Evolutionary conservation across 2,113 vertebrate species (phyloP).

Genomic region (Dromiciops gliroides): DNA sequence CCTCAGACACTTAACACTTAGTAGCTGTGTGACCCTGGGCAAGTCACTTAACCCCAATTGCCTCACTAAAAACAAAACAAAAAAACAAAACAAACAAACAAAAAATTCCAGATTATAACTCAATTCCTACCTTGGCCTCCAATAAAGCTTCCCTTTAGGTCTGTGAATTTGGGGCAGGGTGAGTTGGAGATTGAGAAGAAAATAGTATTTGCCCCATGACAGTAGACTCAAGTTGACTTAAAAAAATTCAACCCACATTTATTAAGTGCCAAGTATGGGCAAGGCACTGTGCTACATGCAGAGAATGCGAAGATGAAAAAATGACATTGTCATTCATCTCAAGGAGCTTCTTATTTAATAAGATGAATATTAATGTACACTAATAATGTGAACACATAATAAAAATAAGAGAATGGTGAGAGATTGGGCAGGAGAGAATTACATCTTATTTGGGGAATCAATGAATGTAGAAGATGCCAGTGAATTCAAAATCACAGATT

Average conservation of each 20-base stretch:
- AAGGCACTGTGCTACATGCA: not conserved
- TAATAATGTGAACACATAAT: not conserved
- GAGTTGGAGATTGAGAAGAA: not conserved
- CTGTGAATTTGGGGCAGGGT: not conserved
- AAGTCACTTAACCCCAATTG: too few species aligned
- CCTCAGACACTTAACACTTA: too few species aligned
- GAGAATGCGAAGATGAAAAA: not conserved
- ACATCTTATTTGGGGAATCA: not conserved
- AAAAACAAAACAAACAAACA: too few species aligned
- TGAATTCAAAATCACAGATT: not conserved
- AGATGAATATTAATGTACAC: not conserved
- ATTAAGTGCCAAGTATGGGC: not conserved
- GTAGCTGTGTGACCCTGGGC: too few species aligned
- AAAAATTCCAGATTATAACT: not conserved
- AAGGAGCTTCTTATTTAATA: not conserved
- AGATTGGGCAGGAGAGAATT: not conserved
- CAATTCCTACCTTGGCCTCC: not conserved
- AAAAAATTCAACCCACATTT: not conserved
- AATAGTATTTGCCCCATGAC: not conserved
- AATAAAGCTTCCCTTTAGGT: not conserved
- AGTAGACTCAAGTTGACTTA: not conserved
- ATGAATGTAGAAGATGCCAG: conserved; percentile 7
- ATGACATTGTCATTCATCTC: not conserved
- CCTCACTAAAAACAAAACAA: too few species aligned
- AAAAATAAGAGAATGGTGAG: not conserved